Evolutionary conservation across 2,797 vertebrate genomes (phyloP).

Genomic region (Tarsius wallacei): DNA sequence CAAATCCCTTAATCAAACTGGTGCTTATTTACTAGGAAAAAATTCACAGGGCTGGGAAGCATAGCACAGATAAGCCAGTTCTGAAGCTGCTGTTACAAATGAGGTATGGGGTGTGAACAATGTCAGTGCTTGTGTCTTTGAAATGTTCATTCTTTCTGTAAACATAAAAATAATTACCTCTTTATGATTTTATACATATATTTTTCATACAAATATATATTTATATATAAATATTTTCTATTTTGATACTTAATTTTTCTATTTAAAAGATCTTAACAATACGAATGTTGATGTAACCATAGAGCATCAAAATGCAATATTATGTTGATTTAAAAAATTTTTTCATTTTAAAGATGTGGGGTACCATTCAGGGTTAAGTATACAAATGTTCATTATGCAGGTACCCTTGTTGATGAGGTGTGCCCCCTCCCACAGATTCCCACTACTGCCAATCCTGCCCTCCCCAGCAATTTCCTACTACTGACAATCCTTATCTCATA

Average conservation of each 20-base stretch:
- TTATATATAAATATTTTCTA: too few relatives aligned
- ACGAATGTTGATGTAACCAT: background rate
- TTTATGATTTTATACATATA: background rate
- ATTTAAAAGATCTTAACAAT: background rate
- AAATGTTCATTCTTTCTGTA: slow-evolving; percentile 31
- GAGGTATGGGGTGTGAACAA: slow-evolving; percentile 1
- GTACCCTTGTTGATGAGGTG: too few relatives aligned
- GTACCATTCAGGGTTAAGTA: too few relatives aligned
- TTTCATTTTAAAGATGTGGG: too few relatives aligned
- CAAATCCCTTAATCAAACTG: slow-evolving; percentile 44
- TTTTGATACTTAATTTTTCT: background rate
- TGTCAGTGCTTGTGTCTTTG: slow-evolving; percentile 16
- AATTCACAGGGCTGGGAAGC: background rate
- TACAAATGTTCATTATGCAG: too few relatives aligned
- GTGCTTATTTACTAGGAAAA: slow-evolving; percentile 63
- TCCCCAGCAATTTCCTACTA: too few relatives aligned
- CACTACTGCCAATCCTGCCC: too few relatives aligned
- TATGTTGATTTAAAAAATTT: background rate
- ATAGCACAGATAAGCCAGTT: slow-evolving; percentile 2
- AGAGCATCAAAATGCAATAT: background rate
- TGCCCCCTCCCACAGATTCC: too few relatives aligned
- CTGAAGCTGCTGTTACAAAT: background rate
- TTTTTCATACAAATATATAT: background rate
- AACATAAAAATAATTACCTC: background rate
- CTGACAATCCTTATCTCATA: too few relatives aligned